phyloP scores from a whole-genome alignment of 2,888 invertebrate species.

The Cosmorhoe ocellata region DNA sequence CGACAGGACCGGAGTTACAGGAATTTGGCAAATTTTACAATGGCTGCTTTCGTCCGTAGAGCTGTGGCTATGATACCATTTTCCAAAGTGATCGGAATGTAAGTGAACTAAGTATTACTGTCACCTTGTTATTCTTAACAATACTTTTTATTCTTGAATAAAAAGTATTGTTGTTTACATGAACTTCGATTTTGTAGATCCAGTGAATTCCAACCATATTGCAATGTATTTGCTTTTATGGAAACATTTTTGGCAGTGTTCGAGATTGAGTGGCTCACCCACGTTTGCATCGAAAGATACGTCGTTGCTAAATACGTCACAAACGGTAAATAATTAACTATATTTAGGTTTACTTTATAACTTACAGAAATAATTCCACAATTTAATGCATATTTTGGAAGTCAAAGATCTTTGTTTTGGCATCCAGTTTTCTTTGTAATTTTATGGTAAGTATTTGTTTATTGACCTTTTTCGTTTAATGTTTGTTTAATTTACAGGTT shows the following conservation, averaged over 20 bases:
- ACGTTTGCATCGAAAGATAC: constrained; percentile 75
- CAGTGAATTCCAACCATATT: constrained; percentile 38
- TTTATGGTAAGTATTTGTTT: background rate
- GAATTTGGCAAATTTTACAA: constrained; percentile 62
- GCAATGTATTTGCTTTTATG: constrained; percentile 58
- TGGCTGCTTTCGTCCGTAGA: constrained; percentile 52
- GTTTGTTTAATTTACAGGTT: constrained; percentile 52
- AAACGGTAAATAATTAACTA: constrained; percentile 49
- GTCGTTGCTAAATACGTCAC: constrained; percentile 63
- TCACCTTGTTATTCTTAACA: too few species aligned
- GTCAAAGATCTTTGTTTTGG: constrained; percentile 7
- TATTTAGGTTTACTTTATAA: constrained; percentile 20
- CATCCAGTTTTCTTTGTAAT: background rate
- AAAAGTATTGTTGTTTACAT: too few species aligned
- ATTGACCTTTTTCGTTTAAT: background rate
- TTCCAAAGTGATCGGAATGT: constrained; percentile 35
- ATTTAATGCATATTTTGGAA: background rate
- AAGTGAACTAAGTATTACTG: background rate
- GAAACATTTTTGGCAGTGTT: constrained; percentile 72
- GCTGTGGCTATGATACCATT: constrained; percentile 38
- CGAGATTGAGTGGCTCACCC: constrained; percentile 71
- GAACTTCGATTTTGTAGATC: constrained; percentile 11
- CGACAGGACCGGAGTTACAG: constrained; percentile 59
- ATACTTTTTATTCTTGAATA: too few species aligned
- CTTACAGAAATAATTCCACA: background rate